These are phyloP conservation scores for Enteromius thamalakanensis DNA, from an alignment of 2,797 vertebrate genomes.

Conservation along the genomic window DNA sequence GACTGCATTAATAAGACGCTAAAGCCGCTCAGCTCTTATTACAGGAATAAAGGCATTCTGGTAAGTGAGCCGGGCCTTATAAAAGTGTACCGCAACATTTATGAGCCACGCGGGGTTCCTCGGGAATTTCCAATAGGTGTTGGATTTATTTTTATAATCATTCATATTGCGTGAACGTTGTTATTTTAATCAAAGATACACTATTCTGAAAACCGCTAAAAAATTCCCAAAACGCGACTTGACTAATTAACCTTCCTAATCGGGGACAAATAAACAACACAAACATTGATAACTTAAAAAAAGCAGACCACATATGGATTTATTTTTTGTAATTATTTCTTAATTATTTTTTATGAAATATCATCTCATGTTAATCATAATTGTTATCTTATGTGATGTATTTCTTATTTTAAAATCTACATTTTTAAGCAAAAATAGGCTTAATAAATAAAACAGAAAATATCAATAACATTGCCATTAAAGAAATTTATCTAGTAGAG, in stretches of 20 bases:
- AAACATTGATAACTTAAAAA: not conserved
- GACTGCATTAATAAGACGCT: constrained; percentile 60
- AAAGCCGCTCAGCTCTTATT: constrained; percentile 58
- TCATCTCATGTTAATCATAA: too few relatives aligned
- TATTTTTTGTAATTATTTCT: too few relatives aligned
- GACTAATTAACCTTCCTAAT: not conserved
- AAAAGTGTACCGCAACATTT: not conserved
- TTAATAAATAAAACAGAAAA: too few relatives aligned
- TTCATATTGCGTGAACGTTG: not conserved
- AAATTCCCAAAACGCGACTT: not conserved
- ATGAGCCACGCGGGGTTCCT: too few relatives aligned
- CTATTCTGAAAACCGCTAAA: not conserved
- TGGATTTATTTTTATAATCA: not conserved
- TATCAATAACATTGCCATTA: too few relatives aligned
- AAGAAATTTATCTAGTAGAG: too few relatives aligned
- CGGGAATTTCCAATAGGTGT: not conserved
- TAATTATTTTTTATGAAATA: too few relatives aligned
- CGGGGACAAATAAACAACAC: not conserved
- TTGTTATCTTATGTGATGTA: too few relatives aligned
- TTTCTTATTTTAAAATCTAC: too few relatives aligned
- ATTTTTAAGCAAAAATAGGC: too few relatives aligned
- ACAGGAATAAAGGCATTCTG: constrained; percentile 59
- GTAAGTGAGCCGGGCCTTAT: not conserved
- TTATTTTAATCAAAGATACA: not conserved
- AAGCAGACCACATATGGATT: too few relatives aligned